phyloP scores from a whole-genome alignment of 2,888 invertebrate genomes.

The Cephus pygmeus region DNA sequence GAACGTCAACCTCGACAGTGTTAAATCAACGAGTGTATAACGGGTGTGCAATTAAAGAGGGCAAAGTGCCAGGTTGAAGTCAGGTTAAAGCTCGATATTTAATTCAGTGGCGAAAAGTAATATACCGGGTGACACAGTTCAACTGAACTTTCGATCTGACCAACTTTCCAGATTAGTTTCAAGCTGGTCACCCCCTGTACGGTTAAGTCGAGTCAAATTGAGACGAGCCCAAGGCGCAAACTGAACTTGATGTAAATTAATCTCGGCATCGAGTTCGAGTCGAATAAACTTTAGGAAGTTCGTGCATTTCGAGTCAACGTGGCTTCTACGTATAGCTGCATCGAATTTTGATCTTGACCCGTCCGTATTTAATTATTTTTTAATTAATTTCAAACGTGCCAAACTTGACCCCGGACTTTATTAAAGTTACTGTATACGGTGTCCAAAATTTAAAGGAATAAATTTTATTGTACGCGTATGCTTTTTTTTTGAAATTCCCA shows the following conservation, averaged over 20 bases:
- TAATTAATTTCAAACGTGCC: no score
- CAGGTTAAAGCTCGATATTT: background rate
- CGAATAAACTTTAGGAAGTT: background rate
- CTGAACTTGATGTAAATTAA: background rate
- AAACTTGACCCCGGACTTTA: background rate
- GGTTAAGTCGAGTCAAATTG: background rate
- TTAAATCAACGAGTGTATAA: background rate
- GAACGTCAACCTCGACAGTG: background rate
- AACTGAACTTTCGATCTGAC: background rate
- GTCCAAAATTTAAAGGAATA: background rate
- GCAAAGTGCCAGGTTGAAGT: background rate
- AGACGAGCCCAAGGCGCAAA: background rate
- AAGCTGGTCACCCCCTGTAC: background rate
- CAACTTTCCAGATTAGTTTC: background rate
- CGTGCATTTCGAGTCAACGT: background rate
- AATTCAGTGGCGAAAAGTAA: background rate
- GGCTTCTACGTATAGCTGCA: background rate
- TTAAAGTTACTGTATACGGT: background rate
- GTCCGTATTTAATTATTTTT: no score
- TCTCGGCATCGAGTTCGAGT: background rate
- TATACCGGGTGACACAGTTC: background rate
- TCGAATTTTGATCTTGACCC: background rate
- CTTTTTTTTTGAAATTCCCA: no score
- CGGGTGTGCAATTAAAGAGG: background rate
- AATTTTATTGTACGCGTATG: background rate